Evolutionary conservation across 2,113 vertebrate genomes (phyloP).

Genomic region (Pelvicachromis taeniatus): DNA sequence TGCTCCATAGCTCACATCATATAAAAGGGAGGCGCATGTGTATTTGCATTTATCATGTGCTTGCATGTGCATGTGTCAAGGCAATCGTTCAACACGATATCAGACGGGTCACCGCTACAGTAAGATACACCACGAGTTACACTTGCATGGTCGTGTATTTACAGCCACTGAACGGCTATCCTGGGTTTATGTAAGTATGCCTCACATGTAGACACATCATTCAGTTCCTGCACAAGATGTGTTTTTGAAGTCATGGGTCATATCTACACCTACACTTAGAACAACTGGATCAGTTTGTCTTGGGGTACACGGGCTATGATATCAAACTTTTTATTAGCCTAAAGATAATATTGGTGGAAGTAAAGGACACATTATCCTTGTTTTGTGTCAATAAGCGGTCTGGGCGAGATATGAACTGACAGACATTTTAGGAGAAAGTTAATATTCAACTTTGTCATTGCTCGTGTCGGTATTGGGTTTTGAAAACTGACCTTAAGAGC

Average conservation of each 20-base stretch:
- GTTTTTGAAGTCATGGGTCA: not conserved
- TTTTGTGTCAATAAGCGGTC: not conserved
- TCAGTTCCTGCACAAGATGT: not conserved
- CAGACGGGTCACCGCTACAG: not conserved
- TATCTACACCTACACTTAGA: not conserved
- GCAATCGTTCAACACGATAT: not conserved
- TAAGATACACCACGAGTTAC: not conserved
- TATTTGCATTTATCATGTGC: not conserved
- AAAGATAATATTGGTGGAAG: not conserved
- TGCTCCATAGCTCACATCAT: not conserved
- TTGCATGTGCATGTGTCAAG: not conserved
- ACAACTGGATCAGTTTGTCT: not conserved
- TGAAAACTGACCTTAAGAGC: not conserved
- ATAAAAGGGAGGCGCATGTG: not conserved
- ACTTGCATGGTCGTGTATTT: not conserved
- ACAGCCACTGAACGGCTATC: not conserved
- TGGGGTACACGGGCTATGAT: not conserved
- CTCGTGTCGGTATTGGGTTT: not conserved
- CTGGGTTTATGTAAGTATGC: slow-evolving; percentile 3
- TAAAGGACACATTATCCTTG: not conserved
- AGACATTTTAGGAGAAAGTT: not conserved
- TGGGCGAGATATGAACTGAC: not conserved
- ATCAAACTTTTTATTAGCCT: not conserved
- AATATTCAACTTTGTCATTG: not conserved
- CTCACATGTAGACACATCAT: not conserved